These are phyloP conservation scores for Drosophila sucinea DNA, from an alignment of 1,140 invertebrate species.

Conservation along the genomic window DNA sequence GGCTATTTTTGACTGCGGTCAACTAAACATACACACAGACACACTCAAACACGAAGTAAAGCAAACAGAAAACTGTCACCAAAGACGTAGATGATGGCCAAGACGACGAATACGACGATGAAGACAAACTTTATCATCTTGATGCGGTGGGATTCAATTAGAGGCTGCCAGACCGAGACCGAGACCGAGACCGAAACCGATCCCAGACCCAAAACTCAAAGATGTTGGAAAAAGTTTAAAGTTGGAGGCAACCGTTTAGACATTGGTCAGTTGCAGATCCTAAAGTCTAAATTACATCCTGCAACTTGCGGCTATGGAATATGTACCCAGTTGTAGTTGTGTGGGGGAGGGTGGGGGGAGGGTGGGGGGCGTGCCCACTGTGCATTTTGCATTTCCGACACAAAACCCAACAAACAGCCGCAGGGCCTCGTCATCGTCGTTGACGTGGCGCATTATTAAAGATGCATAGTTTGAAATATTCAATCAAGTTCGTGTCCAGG, in stretches of 20 bases:
- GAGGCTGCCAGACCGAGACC: conserved; percentile 60
- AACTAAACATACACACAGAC: conserved; percentile 74
- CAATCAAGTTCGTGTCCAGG: conserved; percentile 64
- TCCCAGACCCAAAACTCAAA: conserved; percentile 11
- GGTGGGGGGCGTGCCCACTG: conserved; percentile 35
- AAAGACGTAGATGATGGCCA: conserved; percentile 24
- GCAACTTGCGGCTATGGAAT: conserved; percentile 2
- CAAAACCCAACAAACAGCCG: conserved; percentile 61
- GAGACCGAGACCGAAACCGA: conserved; percentile 38
- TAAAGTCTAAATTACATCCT: conserved; percentile 57
- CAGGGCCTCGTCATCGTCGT: conserved; percentile 47
- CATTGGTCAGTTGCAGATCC: conserved; percentile 49
- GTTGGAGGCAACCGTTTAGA: conserved; percentile 43
- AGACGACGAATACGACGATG: conserved; percentile 14
- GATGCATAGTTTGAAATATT: conserved; percentile 80
- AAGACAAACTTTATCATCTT: conserved; percentile 73
- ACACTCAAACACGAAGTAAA: conserved; percentile 22
- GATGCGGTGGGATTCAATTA: conserved; percentile 79
- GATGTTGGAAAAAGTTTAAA: conserved; percentile 44
- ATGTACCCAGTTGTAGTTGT: background rate
- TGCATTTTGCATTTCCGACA: conserved; percentile 55
- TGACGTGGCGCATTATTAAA: conserved; percentile 73
- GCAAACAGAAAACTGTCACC: conserved; percentile 6
- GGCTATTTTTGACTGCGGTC: conserved; percentile 81
- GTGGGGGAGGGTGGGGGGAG: background rate